Percentiles rank a stretch among this genome's conserved stretches.
phyloP scores from a whole-genome alignment of 2,113 vertebrate species.

The Oxyruncus cristatus region DNA sequence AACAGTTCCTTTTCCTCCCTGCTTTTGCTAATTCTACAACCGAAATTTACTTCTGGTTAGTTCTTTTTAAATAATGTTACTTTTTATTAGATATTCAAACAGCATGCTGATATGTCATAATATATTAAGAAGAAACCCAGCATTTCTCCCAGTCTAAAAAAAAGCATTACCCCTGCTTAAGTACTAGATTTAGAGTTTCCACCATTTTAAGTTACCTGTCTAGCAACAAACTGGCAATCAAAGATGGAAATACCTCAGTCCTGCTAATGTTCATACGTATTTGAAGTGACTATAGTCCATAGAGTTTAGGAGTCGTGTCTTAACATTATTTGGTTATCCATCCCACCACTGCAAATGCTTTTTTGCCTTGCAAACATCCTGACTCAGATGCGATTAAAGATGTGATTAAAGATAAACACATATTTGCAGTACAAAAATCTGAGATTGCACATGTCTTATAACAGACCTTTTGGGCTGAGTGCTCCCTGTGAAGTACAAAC shows the following conservation, averaged over 20 bases:
- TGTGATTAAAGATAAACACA: background rate
- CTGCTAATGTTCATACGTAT: background rate
- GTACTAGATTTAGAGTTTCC: background rate
- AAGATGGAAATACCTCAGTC: background rate
- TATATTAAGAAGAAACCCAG: background rate
- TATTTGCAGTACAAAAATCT: background rate
- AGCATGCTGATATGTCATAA: background rate
- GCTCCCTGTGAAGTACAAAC: background rate
- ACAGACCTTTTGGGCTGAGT: background rate
- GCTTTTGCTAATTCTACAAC: background rate
- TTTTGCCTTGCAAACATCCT: background rate
- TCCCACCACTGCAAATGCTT: background rate
- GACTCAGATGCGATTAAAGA: background rate
- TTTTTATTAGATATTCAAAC: background rate
- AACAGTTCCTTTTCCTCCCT: background rate
- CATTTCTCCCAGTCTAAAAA: background rate
- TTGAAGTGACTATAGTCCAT: background rate
- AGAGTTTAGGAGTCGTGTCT: background rate
- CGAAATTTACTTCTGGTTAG: background rate
- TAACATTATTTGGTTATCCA: background rate
- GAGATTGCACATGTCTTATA: background rate
- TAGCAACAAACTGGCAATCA: background rate
- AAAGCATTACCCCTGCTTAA: background rate
- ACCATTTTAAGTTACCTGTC: background rate
- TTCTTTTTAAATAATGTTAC: background rate